These are phyloP conservation scores for Polietes domitor DNA, from an alignment of 2,888 invertebrate species.

Conservation along the genomic window DNA sequence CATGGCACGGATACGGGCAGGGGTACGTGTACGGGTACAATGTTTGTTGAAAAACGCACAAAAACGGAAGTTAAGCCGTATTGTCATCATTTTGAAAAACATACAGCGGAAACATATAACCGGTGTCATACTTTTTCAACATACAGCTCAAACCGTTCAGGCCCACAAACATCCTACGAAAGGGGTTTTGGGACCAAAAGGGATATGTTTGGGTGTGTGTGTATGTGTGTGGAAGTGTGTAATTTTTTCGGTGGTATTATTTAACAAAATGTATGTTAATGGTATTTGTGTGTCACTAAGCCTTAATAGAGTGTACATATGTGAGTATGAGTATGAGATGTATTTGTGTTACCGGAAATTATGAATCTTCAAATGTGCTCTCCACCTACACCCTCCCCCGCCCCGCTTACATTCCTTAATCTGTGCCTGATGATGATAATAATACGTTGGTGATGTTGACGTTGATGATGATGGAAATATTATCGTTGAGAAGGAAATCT, in stretches of 20 bases:
- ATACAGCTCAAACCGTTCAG: constrained; percentile 4
- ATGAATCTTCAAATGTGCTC: constrained; percentile 48
- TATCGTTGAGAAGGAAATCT: constrained; percentile 40
- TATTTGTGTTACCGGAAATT: constrained; percentile 23
- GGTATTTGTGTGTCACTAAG: constrained; percentile 52
- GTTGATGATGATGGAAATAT: constrained; percentile 50
- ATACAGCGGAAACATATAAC: constrained; percentile 62
- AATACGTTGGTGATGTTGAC: too few species aligned
- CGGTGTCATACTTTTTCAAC: constrained; percentile 47
- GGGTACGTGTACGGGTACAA: too few species aligned
- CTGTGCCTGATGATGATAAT: background rate
- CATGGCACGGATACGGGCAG: too few species aligned
- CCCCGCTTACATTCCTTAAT: constrained; percentile 46
- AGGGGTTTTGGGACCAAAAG: background rate
- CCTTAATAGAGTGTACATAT: background rate
- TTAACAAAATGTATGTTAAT: constrained; percentile 54
- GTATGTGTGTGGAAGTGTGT: too few species aligned
- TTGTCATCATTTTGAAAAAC: constrained; percentile 62
- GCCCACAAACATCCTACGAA: background rate
- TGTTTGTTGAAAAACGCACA: background rate
- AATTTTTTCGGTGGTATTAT: constrained; percentile 8
- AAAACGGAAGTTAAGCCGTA: constrained; percentile 60
- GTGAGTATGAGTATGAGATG: background rate
- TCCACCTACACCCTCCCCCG: background rate
- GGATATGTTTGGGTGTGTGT: too few species aligned